A percentile compares a stretch with the other conserved stretches of the same genome.
Evolutionary conservation across 2,888 invertebrate genomes (phyloP).

Genomic region (Portevinia maculata): DNA sequence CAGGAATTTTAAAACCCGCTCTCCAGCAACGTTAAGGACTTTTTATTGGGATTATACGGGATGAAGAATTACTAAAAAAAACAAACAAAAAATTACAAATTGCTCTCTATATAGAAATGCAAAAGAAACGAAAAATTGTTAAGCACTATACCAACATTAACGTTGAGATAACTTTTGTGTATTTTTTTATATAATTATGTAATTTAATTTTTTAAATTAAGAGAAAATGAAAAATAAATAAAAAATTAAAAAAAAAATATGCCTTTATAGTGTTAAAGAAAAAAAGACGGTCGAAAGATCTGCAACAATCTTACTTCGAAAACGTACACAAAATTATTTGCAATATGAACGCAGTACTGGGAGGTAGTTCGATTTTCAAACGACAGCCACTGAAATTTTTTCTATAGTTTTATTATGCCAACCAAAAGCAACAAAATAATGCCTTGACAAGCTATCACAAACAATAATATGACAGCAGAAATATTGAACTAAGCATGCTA

Average conservation of each 20-base stretch:
- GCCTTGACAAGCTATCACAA: too few species aligned
- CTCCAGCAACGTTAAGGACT: conserved; percentile 3
- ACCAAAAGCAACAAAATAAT: too few species aligned
- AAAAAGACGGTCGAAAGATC: not conserved
- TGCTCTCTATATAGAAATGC: conserved; percentile 24
- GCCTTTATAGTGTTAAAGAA: too few species aligned
- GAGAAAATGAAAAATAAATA: conserved; percentile 72
- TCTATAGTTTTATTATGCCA: too few species aligned
- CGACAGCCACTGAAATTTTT: too few species aligned
- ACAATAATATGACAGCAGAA: too few species aligned
- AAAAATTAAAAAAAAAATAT: conserved; percentile 39
- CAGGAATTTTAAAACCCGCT: conserved; percentile 38
- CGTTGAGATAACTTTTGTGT: conserved; percentile 68
- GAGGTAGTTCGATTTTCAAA: too few species aligned
- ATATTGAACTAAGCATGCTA: too few species aligned
- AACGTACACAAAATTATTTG: too few species aligned
- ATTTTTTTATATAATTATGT: conserved; percentile 48
- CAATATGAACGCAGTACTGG: too few species aligned
- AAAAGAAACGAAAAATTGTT: conserved; percentile 23
- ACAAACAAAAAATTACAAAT: conserved; percentile 15
- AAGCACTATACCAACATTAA: conserved; percentile 47
- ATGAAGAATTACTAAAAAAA: conserved; percentile 2
- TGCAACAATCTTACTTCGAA: too few species aligned
- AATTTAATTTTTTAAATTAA: conserved; percentile 73
- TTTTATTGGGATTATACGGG: conserved; percentile 50